Conservation (phyloP, 2,113 vertebrate species). For the Spilogale gracilis region DNA sequence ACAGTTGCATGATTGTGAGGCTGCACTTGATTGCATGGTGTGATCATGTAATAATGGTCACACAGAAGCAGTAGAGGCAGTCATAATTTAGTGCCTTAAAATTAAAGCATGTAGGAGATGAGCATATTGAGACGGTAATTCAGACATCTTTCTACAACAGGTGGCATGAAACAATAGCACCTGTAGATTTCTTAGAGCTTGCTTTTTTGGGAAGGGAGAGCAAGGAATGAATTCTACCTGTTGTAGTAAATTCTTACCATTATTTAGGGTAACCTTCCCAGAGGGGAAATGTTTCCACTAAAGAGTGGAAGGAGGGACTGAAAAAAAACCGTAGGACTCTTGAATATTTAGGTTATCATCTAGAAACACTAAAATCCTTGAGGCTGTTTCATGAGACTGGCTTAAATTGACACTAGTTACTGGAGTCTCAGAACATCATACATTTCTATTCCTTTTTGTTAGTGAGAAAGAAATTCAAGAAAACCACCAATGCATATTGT, state of each 20-base stretch:
- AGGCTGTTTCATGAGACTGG: not conserved
- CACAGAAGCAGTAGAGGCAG: not conserved
- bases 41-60: not conserved
- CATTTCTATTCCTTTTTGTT: not conserved
- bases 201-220: not conserved
- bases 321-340: not conserved
- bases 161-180: not conserved
- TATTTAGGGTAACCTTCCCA: not conserved
- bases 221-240: not conserved
- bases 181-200: not conserved
- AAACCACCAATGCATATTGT: fast-evolving
- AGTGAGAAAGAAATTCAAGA: not conserved
- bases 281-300: not conserved
- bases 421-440: not conserved
- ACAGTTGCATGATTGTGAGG: not conserved
- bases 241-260: not conserved
- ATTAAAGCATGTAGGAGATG: not conserved
- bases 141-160: not conserved
- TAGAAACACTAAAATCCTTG: not conserved
- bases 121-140: not conserved
- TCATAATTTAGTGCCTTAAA: not conserved
- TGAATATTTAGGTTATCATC: not conserved
- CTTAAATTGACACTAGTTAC: not conserved
- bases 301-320: not conserved
- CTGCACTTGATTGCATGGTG: not conserved